These are phyloP conservation scores for Panthera uncia DNA, from an alignment of 2,113 vertebrate genomes.

Conservation along the genomic window DNA sequence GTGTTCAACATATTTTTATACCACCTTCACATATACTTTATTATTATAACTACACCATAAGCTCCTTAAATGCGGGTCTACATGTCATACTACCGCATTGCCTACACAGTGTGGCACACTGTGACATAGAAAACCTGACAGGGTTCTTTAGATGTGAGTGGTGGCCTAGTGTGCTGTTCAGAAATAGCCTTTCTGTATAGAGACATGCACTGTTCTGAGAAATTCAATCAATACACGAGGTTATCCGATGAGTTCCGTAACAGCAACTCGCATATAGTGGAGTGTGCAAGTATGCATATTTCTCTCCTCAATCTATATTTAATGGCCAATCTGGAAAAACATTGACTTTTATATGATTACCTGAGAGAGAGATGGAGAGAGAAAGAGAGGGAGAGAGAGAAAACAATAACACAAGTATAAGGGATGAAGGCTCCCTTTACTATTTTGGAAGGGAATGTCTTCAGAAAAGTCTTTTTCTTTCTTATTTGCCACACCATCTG, in stretches of 20 bases:
- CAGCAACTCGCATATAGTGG: background rate
- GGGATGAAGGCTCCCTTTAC: constrained; percentile 22
- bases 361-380: background rate
- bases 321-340: constrained; percentile 57
- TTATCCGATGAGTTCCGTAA: background rate
- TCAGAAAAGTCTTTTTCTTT: constrained; percentile 51
- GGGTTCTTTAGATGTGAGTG: background rate
- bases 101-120: background rate
- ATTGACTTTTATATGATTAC: constrained; percentile 35
- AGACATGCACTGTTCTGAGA: background rate
- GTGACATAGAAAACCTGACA: background rate
- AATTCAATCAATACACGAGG: background rate
- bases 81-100: background rate
- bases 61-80: background rate
- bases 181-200: background rate
- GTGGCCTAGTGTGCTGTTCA: background rate
- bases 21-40: background rate
- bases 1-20: background rate
- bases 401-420: constrained; percentile 22
- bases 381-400: background rate
- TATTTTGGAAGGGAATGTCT: constrained; percentile 37
- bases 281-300: background rate
- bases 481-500: constrained; percentile 56
- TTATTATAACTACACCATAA: background rate
- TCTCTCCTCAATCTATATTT: constrained; percentile 47